Base-by-base conservation (phyloP, 2,797 vertebrate genomes). In the Danio kyathit region DNA sequence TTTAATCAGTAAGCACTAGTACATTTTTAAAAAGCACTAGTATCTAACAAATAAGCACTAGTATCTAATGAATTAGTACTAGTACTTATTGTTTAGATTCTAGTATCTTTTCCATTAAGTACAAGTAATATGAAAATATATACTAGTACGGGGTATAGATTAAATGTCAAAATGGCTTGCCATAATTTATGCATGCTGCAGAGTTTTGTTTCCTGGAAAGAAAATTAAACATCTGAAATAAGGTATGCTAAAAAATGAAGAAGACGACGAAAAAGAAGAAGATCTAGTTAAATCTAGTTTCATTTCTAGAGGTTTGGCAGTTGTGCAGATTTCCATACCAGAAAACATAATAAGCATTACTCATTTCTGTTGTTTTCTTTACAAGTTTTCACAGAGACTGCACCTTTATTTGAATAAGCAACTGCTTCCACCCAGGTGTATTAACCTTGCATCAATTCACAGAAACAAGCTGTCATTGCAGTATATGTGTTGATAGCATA, bases 381-480 rank as follows among this genome's bases (percentile, higher is more conserved):
- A 9, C 5, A 56, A 5, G 19, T 21, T 66, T 8, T 67, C 2
- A 6, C 9, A n/a, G 29, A 38, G 48, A 52, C 21, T 69, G 16
- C 21, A 5, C 66, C 48, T 40, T 70, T 52, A 52, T 70, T 40
- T 70, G 48, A 70, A 70, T 40, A 70, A 40, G 9, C 29, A 69
- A 51, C 13, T 8, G 1, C 48, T n/a, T 51, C 48, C 48, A 19
- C n/a, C 16, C 51, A 44, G n/a, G 17, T 72, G 40, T 44, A 10
- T 19, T 44, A 44, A 43, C 41, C n/a, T 72, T 70, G 43, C 10
- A 44, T 17, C 12, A 5, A 8, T 17, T 19, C 38, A 17, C 19
- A 67, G 17, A 13, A 46, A 21, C 10, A 54, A 56, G 6, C 16
- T 17, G 38, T 19, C 11, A 8, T 43, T 71, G 11, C 43, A 21